Conservation (phyloP, 2,113 vertebrate species). For the Felis catus region F.catus_Fca126_mat1.0 CM031413.1:73612001-73612500, state of each 20-base stretch:
- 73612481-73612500: neutral
- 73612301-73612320: constrained; percentile 73
- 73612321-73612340: constrained; percentile 78
- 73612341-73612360: constrained; percentile 74
- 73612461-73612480: neutral
- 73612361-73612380: constrained; percentile 72
- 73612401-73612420: constrained; percentile 59
- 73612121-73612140: constrained; percentile 39
- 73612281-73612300: constrained; percentile 69
- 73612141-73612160: constrained; percentile 49
- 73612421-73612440: constrained; percentile 66
- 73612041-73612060: constrained; percentile 37
- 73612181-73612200: constrained; percentile 80
- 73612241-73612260: constrained; percentile 67
- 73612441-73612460: constrained; percentile 29
- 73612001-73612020: constrained; percentile 13
- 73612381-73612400: constrained; percentile 78
- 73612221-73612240: constrained; percentile 70
- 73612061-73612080: constrained; percentile 56
- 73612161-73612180: constrained; percentile 64
- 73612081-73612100: constrained; percentile 69
- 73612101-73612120: constrained; percentile 58
- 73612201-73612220: constrained; percentile 71
- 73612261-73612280: constrained; percentile 69
- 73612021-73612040: constrained; percentile 53